Conservation (phyloP, 2,888 invertebrate genomes). For the Pantelozetes paolii region DNA sequence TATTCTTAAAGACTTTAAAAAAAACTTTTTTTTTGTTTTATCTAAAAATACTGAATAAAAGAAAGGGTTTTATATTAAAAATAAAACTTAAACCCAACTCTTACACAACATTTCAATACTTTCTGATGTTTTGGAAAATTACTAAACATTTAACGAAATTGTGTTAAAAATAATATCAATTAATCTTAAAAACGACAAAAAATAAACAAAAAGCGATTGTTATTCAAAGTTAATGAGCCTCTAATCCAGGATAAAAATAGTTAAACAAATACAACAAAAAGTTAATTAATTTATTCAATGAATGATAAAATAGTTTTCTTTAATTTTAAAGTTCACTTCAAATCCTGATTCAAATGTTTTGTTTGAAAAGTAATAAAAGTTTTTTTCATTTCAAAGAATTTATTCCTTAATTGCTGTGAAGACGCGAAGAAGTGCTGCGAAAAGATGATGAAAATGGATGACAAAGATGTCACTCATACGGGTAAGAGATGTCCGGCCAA, state of each 20-base stretch:
- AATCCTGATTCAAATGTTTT: background rate
- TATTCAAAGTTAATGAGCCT: conserved; percentile 18
- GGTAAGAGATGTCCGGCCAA: conserved; percentile 56
- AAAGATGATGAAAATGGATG: conserved; percentile 38
- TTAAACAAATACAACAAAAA: background rate
- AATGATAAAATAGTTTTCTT: no score
- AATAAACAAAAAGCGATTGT: conserved; percentile 3
- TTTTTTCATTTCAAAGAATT: conserved; percentile 16
- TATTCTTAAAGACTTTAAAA: no score
- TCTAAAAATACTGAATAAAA: no score
- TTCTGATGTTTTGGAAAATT: no score
- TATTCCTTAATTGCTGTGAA: conserved; percentile 43
- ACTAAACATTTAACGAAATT: no score
- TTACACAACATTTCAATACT: no score
- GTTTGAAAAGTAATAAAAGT: background rate
- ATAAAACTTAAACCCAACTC: no score
- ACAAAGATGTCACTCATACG: background rate
- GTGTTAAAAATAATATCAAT: conserved; percentile 7
- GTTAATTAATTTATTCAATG: background rate
- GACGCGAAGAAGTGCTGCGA: conserved; percentile 44
- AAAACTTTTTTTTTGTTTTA: no score
- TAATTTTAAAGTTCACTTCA: background rate
- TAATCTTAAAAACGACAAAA: background rate
- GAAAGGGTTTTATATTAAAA: no score
- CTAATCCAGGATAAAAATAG: background rate